Evolutionary conservation across 2,888 invertebrate species (phyloP).

Genomic region (Torymus auratus): DNA sequence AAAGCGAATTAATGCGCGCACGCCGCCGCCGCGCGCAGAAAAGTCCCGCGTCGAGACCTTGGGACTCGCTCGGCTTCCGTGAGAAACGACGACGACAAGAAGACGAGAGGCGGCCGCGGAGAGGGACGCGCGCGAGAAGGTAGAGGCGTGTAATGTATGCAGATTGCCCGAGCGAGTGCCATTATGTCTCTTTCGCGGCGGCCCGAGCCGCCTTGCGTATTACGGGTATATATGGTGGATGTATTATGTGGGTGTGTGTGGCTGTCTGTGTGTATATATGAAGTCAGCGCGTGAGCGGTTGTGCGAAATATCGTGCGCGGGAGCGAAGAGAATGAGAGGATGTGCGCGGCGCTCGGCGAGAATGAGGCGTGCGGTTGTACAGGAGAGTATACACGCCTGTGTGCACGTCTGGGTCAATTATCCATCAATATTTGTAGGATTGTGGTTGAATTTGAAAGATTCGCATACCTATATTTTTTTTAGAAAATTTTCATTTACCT

Average conservation of each 20-base stretch:
- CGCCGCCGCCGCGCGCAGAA: not conserved
- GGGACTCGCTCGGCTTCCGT: conserved; percentile 71
- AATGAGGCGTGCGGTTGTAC: too few relatives aligned
- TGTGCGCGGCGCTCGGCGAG: not conserved
- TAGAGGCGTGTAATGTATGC: conserved; percentile 69
- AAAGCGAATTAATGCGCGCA: conserved; percentile 48
- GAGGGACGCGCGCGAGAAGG: conserved; percentile 3
- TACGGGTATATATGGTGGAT: not conserved
- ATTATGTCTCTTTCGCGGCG: conserved; percentile 70
- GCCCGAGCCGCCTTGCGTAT: conserved; percentile 49
- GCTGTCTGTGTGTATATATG: not conserved
- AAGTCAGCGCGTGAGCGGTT: not conserved
- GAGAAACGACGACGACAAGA: conserved; percentile 63
- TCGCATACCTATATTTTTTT: too few relatives aligned
- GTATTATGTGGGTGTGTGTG: too few relatives aligned
- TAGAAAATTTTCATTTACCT: too few relatives aligned
- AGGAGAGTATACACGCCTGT: too few relatives aligned
- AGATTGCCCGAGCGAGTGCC: conserved; percentile 70
- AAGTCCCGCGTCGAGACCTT: conserved; percentile 64
- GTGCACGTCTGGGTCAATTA: too few relatives aligned
- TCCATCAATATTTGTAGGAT: too few relatives aligned
- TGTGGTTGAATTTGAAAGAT: too few relatives aligned
- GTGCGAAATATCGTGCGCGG: not conserved
- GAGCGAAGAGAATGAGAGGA: not conserved
- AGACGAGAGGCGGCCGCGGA: conserved; percentile 52